A percentile compares a stretch with the other conserved stretches of the same genome.
Evolutionary conservation across 2,888 invertebrate species (phyloP).

Genomic region (Caenorhabditis panamensis): DNA sequence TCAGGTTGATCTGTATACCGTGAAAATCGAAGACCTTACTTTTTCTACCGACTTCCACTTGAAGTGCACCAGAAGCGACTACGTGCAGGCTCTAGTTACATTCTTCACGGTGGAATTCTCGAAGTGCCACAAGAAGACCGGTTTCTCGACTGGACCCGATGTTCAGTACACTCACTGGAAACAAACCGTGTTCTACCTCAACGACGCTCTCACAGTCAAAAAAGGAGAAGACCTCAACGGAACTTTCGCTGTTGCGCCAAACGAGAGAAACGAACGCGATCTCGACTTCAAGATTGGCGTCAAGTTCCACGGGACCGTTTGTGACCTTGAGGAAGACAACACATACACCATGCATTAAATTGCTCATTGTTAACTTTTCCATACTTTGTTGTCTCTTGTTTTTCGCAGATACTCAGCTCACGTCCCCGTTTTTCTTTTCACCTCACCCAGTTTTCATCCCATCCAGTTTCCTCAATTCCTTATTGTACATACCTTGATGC

Average conservation of each 20-base stretch:
- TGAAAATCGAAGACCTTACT: slow-evolving; percentile 94
- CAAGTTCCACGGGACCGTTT: slow-evolving; percentile 85
- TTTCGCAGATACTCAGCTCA: slow-evolving; percentile 56
- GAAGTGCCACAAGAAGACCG: slow-evolving; percentile 97
- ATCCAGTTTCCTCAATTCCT: slow-evolving; percentile 18
- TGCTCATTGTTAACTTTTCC: slow-evolving; percentile 9
- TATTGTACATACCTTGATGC: slow-evolving; percentile 66
- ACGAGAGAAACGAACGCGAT: slow-evolving; percentile 95
- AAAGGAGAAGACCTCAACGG: slow-evolving; percentile 90
- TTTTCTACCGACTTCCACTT: slow-evolving; percentile 88
- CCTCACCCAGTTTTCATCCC: background rate
- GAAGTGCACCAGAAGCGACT: slow-evolving; percentile 82
- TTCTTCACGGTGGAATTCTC: slow-evolving; percentile 99
- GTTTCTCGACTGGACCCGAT: slow-evolving; percentile 96
- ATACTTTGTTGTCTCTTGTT: slow-evolving; percentile 42
- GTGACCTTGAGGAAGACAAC: slow-evolving; percentile 82
- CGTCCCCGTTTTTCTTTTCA: slow-evolving; percentile 11
- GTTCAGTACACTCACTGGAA: slow-evolving; percentile 99
- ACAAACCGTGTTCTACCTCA: slow-evolving; percentile 97
- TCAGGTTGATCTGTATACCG: slow-evolving; percentile 94
- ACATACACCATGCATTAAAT: slow-evolving; percentile 83
- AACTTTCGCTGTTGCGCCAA: slow-evolving; percentile 93
- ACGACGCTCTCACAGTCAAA: slow-evolving; percentile 96
- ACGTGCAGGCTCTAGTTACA: slow-evolving; percentile 91
- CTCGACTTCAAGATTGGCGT: slow-evolving; percentile 90